These are phyloP conservation scores for Poecilia picta DNA, from an alignment of 2,797 vertebrate species.

Conservation along the genomic window DNA sequence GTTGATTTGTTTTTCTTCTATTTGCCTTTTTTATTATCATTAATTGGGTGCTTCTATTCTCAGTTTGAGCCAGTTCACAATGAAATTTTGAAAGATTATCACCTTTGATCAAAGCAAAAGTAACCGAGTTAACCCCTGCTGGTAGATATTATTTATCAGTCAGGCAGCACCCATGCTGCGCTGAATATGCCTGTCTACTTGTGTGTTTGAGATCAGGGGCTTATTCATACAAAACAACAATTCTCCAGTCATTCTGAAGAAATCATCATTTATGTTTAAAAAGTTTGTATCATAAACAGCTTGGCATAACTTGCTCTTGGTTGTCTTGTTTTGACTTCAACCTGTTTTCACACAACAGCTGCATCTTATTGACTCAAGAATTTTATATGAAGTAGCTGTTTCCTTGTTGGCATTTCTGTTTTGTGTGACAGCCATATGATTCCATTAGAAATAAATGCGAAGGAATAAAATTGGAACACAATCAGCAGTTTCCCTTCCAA, in stretches of 20 bases:
- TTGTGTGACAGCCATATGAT: not conserved
- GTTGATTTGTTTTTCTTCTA: not conserved
- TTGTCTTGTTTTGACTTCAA: not conserved
- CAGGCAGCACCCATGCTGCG: not conserved
- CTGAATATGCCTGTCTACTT: not conserved
- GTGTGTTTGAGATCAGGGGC: not conserved
- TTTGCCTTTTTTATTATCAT: not conserved
- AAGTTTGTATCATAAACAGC: not conserved
- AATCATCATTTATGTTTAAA: not conserved
- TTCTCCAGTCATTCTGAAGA: not conserved
- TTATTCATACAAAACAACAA: not conserved
- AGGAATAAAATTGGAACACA: not conserved
- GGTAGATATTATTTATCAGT: constrained; percentile 1
- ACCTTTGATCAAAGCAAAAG: not conserved
- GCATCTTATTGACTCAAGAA: not conserved
- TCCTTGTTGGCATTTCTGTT: not conserved
- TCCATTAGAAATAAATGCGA: not conserved
- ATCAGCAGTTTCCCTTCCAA: not conserved
- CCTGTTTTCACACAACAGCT: not conserved
- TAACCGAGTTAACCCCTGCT: not conserved
- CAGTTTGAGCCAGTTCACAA: not conserved
- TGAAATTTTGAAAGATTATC: not conserved
- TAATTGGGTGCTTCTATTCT: not conserved
- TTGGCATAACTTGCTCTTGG: not conserved
- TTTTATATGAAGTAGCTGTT: not conserved